Evolutionary conservation across 2,113 vertebrate genomes (phyloP), one percentile per base, ranked within the genome.

Genomic region (Casuarius casuarius): DNA sequence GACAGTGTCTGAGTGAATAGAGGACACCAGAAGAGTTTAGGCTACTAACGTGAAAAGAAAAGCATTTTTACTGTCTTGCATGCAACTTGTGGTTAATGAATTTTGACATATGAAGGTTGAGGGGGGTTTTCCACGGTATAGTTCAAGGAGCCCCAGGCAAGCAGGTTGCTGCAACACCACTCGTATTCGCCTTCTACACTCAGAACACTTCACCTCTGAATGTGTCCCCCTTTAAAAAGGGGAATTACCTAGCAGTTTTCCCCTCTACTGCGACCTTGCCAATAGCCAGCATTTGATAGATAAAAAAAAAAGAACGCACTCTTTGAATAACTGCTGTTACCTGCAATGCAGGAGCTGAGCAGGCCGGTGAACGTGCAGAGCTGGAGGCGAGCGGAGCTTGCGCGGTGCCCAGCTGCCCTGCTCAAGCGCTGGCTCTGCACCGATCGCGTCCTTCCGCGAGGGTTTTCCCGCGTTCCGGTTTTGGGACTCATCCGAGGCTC

Each of bases 41-140:
- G 10, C 26, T 21, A 11, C 44, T 38, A 44, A 46, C 7, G 22
- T 52, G 8, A 28, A 13, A 3, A 10, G 75, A 15, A 65, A 46
- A 51, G 14, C 18, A 59, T 35, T 71, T 44, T 19, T 48, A 10
- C 23, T 19, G 22, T 29, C 48, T 81, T 63, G 22, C 29, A 20
- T 0, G 0, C 40, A 23, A 28, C 31, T 70, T 65, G 22, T 0
- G 0, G 52, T 52, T 26, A 38, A 86, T 26, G 10, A 35, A 52
- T 82, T 71, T 59, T 0, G 18, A 46, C 70, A 46, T 6, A 65
- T 13, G 58, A 38, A 71, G 28, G 44, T 46, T 2, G 31, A 31
- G 56, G 56, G 28, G 0, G 52, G 23, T 46, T 74, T 23, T 74
- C 59, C 0, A 0, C 31, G 40, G 23, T 62, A 10, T 38, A 59